Evolutionary conservation across 1,140 invertebrate genomes (phyloP).

Genomic region (Nilaparvata lugens): DNA sequence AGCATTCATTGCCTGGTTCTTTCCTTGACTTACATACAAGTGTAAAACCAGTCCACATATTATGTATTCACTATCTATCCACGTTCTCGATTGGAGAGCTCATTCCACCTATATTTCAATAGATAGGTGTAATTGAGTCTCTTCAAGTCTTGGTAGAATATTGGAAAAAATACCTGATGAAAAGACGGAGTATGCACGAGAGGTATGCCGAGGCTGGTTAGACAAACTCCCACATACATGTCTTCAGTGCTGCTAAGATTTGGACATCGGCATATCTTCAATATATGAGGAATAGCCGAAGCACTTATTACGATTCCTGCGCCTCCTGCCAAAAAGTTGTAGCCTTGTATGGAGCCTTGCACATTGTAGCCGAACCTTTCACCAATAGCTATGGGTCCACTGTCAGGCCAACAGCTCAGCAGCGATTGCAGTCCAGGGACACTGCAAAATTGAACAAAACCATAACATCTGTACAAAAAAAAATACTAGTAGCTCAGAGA

Average conservation of each 20-base stretch:
- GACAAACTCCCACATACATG: conserved; percentile 76
- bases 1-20: no score
- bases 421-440: conserved; percentile 49
- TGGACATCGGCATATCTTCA: conserved; percentile 56
- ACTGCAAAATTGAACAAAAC: no score
- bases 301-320: conserved; percentile 65
- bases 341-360: conserved; percentile 44
- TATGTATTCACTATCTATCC: no score
- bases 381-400: conserved; percentile 48
- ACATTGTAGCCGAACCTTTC: conserved; percentile 75
- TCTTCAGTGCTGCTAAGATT: conserved; percentile 64
- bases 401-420: conserved; percentile 56
- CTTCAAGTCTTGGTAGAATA: no score
- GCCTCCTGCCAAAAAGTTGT: conserved; percentile 79
- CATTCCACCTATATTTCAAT: no score
- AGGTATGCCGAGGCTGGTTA: conserved; percentile 46
- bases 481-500: no score
- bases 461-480: no score
- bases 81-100: no score
- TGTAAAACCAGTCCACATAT: no score
- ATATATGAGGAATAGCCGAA: conserved; percentile 42
- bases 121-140: no score
- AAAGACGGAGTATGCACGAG: conserved; percentile 63
- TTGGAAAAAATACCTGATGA: conserved; percentile 83
- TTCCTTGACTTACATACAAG: no score